Conservation (phyloP, 2,888 invertebrate species). For the Sipha maydis region DNA sequence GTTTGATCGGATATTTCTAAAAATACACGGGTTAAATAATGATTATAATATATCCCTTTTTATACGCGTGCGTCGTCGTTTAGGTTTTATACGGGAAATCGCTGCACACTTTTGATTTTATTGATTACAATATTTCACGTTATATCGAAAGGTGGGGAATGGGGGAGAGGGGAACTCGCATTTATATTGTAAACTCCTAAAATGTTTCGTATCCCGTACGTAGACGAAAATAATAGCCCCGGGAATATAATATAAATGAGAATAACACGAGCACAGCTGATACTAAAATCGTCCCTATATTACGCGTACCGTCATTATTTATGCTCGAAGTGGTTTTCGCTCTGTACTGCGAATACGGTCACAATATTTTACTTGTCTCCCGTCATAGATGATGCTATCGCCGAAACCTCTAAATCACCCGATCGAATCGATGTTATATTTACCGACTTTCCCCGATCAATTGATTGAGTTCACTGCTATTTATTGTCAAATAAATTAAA, state of each 20-base stretch:
- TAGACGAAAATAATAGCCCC: background rate
- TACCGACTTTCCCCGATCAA: background rate
- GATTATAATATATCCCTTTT: no score
- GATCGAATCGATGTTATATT: background rate
- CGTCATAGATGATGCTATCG: background rate
- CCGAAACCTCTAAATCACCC: background rate
- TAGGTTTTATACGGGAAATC: no score
- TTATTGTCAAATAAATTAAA: background rate
- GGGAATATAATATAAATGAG: background rate
- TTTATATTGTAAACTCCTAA: no score
- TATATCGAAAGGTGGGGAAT: no score
- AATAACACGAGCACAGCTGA: background rate
- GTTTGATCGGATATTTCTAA: background rate
- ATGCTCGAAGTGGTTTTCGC: background rate
- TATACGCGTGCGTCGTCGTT: no score
- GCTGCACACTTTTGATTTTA: no score
- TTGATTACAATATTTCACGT: no score
- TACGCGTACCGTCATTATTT: background rate
- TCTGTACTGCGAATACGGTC: background rate
- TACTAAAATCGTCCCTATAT: background rate
- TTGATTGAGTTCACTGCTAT: background rate
- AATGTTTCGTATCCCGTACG: background rate
- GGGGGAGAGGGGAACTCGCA: no score
- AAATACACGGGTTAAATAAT: no score
- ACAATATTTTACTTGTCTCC: background rate